Evolutionary conservation across 53 echinoderm and acorn worm genomes (phyloP).

Genomic region (Holothuria scabra): DNA sequence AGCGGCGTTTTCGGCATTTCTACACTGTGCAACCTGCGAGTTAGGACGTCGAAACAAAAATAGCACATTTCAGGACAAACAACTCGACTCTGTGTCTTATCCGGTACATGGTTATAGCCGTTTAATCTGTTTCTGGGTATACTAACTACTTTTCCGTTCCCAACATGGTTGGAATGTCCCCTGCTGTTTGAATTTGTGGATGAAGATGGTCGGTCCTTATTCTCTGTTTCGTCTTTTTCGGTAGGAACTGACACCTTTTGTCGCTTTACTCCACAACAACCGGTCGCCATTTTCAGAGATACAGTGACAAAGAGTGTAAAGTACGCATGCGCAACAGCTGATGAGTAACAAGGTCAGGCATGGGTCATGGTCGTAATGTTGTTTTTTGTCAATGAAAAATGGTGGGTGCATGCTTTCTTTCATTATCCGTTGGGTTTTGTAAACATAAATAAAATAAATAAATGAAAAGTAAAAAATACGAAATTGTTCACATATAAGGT

Average conservation of each 20-base stretch:
- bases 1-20: conserved; percentile 81
- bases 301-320: conserved; percentile 13
- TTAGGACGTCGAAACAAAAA: conserved; percentile 97
- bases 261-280: conserved; percentile 98
- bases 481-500: too few relatives aligned
- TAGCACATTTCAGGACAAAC: conserved; percentile 98
- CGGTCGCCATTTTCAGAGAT: conserved; percentile 93
- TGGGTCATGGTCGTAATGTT: not conserved
- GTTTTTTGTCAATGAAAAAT: conserved; percentile 15
- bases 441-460: too few relatives aligned
- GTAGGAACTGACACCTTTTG: conserved; percentile 96
- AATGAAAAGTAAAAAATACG: too few relatives aligned
- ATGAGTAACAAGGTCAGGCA: conserved; percentile 37
- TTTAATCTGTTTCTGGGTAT: conserved; percentile 58
- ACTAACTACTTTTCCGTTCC: conserved; percentile 60
- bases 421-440: too few relatives aligned
- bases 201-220: conserved; percentile 44
- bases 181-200: conserved; percentile 27
- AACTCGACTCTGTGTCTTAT: conserved; percentile 67
- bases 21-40: conserved; percentile 78
- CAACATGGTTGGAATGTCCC: conserved; percentile 50
- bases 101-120: conserved; percentile 56
- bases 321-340: conserved; percentile 39
- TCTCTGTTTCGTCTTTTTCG: conserved; percentile 77
- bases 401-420: too few relatives aligned